Conservation (phyloP, 2,113 vertebrate species). For the Perognathus longimembris region DNA sequence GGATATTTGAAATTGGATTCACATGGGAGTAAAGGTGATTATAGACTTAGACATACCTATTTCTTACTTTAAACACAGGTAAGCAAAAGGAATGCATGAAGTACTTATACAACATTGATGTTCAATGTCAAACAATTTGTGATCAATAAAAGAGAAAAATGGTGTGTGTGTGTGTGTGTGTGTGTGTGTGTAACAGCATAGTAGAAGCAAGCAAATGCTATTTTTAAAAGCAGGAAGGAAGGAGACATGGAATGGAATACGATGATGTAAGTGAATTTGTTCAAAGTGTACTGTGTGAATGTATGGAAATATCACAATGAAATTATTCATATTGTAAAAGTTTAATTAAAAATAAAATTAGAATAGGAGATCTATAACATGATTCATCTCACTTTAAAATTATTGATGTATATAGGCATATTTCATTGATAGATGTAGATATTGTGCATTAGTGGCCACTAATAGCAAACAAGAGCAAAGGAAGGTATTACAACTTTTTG, state of each 20-base stretch:
- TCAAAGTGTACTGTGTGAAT: too few relatives aligned
- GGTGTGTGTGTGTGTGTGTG: too few relatives aligned
- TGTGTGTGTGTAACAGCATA: too few relatives aligned
- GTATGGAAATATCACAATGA: too few relatives aligned
- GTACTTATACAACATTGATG: neutral
- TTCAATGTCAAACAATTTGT: neutral
- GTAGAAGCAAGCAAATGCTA: too few relatives aligned
- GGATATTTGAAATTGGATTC: slow-evolving; percentile 10
- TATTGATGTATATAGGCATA: neutral
- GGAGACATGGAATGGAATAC: too few relatives aligned
- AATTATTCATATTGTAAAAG: too few relatives aligned
- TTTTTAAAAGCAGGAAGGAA: too few relatives aligned
- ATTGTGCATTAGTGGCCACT: neutral
- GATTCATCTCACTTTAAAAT: neutral
- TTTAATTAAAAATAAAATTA: too few relatives aligned
- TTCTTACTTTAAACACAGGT: neutral
- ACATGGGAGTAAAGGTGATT: neutral
- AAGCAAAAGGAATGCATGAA: neutral
- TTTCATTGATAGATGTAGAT: neutral
- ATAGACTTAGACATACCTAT: neutral
- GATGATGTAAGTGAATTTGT: too few relatives aligned
- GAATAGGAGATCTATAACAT: neutral
- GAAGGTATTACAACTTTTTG: neutral
- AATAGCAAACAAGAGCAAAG: neutral
- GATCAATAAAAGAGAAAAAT: neutral